Base-by-base conservation (phyloP, 2,113 vertebrate genomes). In the Callopanchax toddi region DNA sequence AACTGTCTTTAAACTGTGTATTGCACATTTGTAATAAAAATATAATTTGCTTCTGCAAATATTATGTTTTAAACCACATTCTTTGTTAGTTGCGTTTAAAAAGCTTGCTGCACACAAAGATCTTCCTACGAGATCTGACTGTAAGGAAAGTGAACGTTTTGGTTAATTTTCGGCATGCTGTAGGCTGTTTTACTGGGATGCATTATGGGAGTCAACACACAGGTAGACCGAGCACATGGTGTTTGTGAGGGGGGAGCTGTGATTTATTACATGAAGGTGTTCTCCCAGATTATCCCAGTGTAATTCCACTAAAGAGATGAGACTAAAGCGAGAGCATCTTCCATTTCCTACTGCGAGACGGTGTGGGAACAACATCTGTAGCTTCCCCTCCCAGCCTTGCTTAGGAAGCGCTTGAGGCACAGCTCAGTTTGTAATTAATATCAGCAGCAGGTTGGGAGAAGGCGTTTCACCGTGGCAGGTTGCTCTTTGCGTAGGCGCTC, bases 381-480 rank as follows among this genome's bases (percentile, higher is more conserved):
- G 43, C 62, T 66, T 55, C 39, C 63, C 68, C 57, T 43, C 66
- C 60, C 42, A 58, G 37, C 46, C 20, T 18, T 34, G 36, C 65
- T 52, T 61, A 71, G 56, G 67, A 69, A 76, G 25, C 11, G 26
- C 78, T 52, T 16, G 60, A 78, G 77, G 80, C 81, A 49, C 63
- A 56, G 52, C 83, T 74, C 49, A 34, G 60, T 80, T 71, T 11
- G 60, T 82, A 92, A 89, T 92, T 88, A 92, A 90, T 85, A 87
- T 79, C 64, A 84, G 83, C 79, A 81, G 82, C 80, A 79, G 82
- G 78, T 81, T 83, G 67, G 51, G 51, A 56, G 76, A 82, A 67
- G 77, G 63, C 48, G 60, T 82, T 85, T 82, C 76, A 65, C 51
- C 71, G 40, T 32, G 64, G 81, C 79, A 86, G 72, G 82, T 66